Evolutionary conservation across 2,888 invertebrate genomes (phyloP).

Genomic region (Vannuccia rotundouncinata): DNA sequence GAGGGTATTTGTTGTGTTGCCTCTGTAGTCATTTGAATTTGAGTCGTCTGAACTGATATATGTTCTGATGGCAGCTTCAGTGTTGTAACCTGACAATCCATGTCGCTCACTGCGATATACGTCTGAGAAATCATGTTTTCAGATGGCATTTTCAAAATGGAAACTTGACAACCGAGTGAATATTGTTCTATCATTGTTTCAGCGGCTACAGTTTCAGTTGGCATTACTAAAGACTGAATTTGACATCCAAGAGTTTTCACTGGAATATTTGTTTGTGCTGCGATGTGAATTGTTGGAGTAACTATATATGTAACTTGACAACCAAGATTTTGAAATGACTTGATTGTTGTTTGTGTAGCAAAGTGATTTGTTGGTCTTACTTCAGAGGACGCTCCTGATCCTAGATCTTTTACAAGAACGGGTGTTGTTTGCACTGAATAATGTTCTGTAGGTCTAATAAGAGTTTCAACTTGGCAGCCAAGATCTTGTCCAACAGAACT

Average conservation of each 20-base stretch:
- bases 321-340: background rate
- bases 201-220: background rate
- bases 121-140: background rate
- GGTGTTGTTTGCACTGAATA: background rate
- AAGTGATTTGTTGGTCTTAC: background rate
- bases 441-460: background rate
- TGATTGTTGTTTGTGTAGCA: background rate
- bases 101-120: background rate
- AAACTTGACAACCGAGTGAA: background rate
- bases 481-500: background rate
- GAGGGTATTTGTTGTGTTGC: background rate
- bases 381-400: too few relatives aligned
- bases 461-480: background rate
- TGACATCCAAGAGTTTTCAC: background rate
- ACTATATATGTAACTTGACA: background rate
- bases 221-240: background rate
- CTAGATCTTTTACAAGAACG: background rate
- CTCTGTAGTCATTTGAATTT: background rate
- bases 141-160: background rate
- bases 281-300: background rate
- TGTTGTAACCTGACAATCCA: background rate
- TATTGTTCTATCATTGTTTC: background rate
- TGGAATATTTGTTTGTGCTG: background rate
- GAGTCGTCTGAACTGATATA: background rate
- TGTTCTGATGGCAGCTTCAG: background rate